Base-by-base conservation (phyloP, 2,888 invertebrate species). In the Apamea anceps region DNA sequence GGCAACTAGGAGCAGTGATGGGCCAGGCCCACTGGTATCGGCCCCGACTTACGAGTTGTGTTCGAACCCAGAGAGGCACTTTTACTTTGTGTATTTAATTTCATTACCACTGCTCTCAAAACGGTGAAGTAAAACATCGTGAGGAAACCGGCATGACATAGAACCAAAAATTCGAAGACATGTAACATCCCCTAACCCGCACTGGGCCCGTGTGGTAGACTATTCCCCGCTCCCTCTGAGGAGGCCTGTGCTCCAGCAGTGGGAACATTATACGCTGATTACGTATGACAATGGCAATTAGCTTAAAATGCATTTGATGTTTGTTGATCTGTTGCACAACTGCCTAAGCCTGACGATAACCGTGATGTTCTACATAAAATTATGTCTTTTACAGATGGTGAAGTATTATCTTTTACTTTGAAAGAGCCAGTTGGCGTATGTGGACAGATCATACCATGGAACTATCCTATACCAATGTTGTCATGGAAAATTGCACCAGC, bases 381-480 rank as follows among this genome's bases (percentile, higher is more conserved):
- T 18, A 48, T 66, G 45, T 42, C 0, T 92, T 13, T 73, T 92
- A 57, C 91, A 97, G 99, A 99, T 94, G 99, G 99, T 3, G 97
- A 98, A 79, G 98, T 97, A 88, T 97, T 99, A 90, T 97, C 98
- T 0, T 99, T 99, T 93, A 99, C 99, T 0, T 97, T 98, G 7
- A 99, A 98, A 89, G 99, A 99, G 91, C 99, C 99, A 0, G 98
- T 99, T 2, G 97, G 97, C 21, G 99, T 99, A 1, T 99, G 99
- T 92, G 99, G 98, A 1, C 99, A 99, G 95, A 99, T 99, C 81
- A 99, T 99, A 90, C 99, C 99, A 12, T 99, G 99, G 99, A 99
- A 99, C 94, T 99, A 99, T 91, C 99, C 99, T 0, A 95, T 99
- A 77, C 95, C 99, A 79, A 99, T 99, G 99, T 97, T 99, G 95